Evolutionary conservation across 2,888 invertebrate genomes (phyloP).

Genomic region (Ellobium chinense): DNA sequence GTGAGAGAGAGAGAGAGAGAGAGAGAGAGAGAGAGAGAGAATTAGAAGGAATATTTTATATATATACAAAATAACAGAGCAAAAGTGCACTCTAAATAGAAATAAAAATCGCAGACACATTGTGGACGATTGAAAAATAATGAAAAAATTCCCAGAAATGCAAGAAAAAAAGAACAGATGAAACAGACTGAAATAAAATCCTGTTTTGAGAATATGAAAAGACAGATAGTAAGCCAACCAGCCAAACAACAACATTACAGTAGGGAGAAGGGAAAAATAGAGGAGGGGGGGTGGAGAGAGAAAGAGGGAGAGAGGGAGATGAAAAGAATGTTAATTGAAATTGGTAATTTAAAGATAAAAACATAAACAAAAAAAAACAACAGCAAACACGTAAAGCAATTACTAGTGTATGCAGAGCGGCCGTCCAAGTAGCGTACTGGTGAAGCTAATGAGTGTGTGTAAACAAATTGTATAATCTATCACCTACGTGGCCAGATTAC

Average conservation of each 20-base stretch:
- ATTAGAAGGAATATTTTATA: too few relatives aligned
- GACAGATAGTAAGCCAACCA: not conserved
- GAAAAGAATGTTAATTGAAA: not conserved
- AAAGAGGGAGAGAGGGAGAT: not conserved
- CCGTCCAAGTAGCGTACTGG: too few relatives aligned
- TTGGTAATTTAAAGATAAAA: not conserved
- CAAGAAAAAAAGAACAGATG: not conserved
- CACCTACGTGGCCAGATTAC: too few relatives aligned
- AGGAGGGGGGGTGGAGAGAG: not conserved
- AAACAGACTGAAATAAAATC: not conserved
- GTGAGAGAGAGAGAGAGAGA: not conserved
- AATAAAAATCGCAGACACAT: too few relatives aligned
- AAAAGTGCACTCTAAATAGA: too few relatives aligned
- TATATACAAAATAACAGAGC: too few relatives aligned
- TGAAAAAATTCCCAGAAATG: too few relatives aligned
- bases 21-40: slow-evolving; percentile 8
- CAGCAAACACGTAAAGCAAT: too few relatives aligned
- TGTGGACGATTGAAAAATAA: too few relatives aligned
- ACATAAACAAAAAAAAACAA: not conserved
- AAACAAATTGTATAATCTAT: too few relatives aligned
- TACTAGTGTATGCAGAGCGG: too few relatives aligned
- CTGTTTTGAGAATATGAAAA: not conserved
- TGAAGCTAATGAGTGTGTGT: too few relatives aligned
- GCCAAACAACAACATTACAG: not conserved
- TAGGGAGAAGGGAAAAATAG: not conserved